phyloP scores from a whole-genome alignment of 2,797 vertebrate species.

The Acipenser ruthenus region DNA sequence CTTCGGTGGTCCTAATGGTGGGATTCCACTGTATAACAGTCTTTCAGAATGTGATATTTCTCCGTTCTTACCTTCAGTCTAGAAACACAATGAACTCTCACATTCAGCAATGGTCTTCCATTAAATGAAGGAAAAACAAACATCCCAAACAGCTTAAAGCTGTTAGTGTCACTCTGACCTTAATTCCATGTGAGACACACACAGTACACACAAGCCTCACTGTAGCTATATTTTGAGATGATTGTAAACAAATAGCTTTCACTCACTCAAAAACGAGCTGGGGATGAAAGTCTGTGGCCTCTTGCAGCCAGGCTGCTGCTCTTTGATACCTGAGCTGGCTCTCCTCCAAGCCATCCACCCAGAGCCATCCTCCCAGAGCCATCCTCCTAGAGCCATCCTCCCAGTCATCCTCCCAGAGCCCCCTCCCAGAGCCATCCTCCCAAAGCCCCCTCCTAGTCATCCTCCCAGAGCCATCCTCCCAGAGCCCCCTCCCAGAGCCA shows the following conservation, averaged over 20 bases:
- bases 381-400: no score
- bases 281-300: conserved; percentile 6
- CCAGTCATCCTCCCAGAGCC: no score
- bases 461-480: no score
- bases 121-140: neutral
- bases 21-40: no score
- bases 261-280: neutral
- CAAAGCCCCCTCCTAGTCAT: no score
- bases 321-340: conserved; percentile 30
- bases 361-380: no score
- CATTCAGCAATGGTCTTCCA: neutral
- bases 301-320: conserved; percentile 20
- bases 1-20: no score
- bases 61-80: neutral
- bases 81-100: neutral
- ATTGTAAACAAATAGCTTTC: neutral
- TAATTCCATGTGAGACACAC: neutral
- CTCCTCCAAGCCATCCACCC: conserved; percentile 1
- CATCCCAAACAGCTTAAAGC: neutral
- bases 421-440: no score
- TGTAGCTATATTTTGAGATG: neutral
- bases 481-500: no score
- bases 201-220: neutral
- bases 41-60: neutral
- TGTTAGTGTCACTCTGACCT: neutral